These are phyloP conservation scores for Chymomyza fuscimana DNA, from an alignment of 2,888 invertebrate genomes.

Conservation along the genomic window DNA sequence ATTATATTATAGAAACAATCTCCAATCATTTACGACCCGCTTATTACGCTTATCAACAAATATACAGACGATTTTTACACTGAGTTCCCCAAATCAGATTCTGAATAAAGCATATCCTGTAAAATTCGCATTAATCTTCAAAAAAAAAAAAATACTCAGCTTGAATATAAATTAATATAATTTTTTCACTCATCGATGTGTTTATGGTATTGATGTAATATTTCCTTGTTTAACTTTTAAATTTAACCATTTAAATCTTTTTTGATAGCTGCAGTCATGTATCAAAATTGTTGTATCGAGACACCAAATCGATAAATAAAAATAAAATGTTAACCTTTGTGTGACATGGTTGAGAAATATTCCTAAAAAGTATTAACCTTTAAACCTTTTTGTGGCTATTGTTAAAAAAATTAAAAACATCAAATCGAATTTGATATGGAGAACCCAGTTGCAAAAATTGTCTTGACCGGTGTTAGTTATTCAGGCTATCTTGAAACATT, in stretches of 20 bases:
- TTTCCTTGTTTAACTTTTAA: background rate
- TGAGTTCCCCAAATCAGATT: background rate
- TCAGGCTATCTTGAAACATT: background rate
- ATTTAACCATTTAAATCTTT: background rate
- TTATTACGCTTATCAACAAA: background rate
- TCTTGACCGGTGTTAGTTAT: background rate
- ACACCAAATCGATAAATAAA: no score
- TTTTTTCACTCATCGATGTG: background rate
- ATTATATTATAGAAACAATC: background rate
- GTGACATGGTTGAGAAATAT: no score
- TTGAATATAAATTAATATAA: background rate
- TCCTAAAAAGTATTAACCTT: no score
- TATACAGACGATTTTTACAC: background rate
- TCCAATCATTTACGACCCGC: background rate
- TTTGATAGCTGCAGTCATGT: background rate
- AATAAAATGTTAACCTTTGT: no score
- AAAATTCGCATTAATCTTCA: no score
- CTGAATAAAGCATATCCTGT: no score
- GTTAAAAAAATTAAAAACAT: no score
- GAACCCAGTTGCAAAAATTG: background rate
- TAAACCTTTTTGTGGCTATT: no score
- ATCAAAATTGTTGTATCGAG: no score
- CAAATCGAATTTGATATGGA: no score
- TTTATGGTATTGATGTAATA: background rate
- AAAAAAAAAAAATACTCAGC: no score